Conservation (phyloP, 1,140 invertebrate genomes). For the Scaptodrosophila lebanonensis region DNA sequence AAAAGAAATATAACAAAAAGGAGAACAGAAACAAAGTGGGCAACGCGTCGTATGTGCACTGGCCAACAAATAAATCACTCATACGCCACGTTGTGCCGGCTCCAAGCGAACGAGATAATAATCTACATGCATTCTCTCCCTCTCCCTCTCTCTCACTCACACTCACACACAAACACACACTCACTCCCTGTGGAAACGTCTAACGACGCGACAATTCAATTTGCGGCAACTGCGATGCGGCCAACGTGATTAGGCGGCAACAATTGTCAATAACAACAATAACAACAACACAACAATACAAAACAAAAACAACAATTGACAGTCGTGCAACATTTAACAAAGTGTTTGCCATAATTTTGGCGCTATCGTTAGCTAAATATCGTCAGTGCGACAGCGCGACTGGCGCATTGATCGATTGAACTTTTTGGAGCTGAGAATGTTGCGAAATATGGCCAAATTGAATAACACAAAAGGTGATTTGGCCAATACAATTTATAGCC, state of each 20-base stretch:
- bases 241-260: conserved; percentile 51
- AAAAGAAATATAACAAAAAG: too few relatives aligned
- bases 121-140: too few relatives aligned
- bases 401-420: conserved; percentile 65
- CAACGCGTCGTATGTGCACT: conserved; percentile 67
- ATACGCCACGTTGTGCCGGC: conserved; percentile 51
- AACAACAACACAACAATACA: conserved; percentile 26
- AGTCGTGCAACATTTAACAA: conserved; percentile 60
- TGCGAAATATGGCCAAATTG: conserved; percentile 15
- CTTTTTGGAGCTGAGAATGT: conserved; percentile 49
- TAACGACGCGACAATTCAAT: conserved; percentile 64
- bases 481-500: conserved; percentile 45
- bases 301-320: conserved; percentile 30
- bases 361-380: conserved; percentile 68
- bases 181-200: too few relatives aligned
- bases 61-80: conserved; percentile 56
- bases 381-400: too few relatives aligned
- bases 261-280: conserved; percentile 39
- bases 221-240: conserved; percentile 29
- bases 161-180: too few relatives aligned
- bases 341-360: conserved; percentile 72
- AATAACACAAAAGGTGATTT: conserved; percentile 60
- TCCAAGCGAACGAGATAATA: conserved; percentile 23
- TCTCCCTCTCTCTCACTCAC: too few relatives aligned
- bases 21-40: conserved; percentile 18